Evolutionary conservation across 1,140 invertebrate species (phyloP).

Genomic region (Drosophila lowei): DNA sequence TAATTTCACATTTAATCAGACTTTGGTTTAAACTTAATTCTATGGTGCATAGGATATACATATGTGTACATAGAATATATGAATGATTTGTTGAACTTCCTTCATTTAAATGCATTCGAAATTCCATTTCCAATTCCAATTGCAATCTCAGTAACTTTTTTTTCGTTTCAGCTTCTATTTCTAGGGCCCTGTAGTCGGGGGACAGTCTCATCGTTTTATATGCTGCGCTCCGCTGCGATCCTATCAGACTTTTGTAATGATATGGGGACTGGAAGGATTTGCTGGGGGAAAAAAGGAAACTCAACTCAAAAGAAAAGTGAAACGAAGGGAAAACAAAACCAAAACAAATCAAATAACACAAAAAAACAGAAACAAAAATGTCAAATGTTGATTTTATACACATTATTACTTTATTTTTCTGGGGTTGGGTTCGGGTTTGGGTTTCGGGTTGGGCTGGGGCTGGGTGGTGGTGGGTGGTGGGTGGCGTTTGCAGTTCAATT

Average conservation of each 20-base stretch:
- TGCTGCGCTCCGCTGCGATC: background rate
- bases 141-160: no score
- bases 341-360: constrained; percentile 9
- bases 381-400: constrained; percentile 60
- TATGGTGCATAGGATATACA: constrained; percentile 6
- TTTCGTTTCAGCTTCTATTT: no score
- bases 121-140: no score
- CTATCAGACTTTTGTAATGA: no score
- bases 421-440: no score
- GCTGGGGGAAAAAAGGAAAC: no score
- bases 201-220: constrained; percentile 51
- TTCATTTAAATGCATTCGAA: no score
- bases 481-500: constrained; percentile 56
- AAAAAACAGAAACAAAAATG: constrained; percentile 6
- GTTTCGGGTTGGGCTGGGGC: no score
- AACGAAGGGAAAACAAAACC: background rate
- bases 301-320: no score
- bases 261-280: no score
- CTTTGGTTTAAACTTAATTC: constrained; percentile 28
- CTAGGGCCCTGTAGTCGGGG: background rate
- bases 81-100: no score
- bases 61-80: background rate
- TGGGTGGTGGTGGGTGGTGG: constrained; percentile 10
- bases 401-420: constrained; percentile 66
- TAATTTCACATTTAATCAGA: constrained; percentile 29